Percentiles rank a stretch among this genome's conserved stretches.
These are phyloP conservation scores for Cyprinodon tularosa DNA, from an alignment of 2,113 vertebrate genomes.

Conservation along the genomic window DNA sequence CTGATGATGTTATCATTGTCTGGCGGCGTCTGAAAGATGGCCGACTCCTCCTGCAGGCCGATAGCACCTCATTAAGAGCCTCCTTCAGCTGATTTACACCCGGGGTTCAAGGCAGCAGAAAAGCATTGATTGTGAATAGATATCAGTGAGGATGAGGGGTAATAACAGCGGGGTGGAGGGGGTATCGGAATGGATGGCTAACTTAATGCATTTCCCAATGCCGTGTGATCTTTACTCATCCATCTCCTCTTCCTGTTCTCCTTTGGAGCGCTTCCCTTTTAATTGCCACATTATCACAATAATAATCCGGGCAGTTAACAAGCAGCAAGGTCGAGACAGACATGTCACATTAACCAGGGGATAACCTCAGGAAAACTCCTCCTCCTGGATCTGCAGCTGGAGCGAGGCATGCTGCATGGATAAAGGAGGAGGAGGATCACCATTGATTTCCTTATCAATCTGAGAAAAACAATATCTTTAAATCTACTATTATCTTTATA, in stretches of 20 bases:
- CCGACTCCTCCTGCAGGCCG: conserved; percentile 47
- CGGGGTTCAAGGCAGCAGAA: conserved; percentile 48
- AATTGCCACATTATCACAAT: conserved; percentile 83
- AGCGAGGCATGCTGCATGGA: conserved; percentile 57
- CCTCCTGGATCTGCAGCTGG: neutral
- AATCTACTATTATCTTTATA: conserved; percentile 20
- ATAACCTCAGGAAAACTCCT: conserved; percentile 70
- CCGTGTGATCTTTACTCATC: conserved; percentile 71
- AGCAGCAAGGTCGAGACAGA: conserved; percentile 79
- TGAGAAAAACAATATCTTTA: conserved; percentile 66
- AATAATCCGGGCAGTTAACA: conserved; percentile 80
- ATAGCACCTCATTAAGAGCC: conserved; percentile 59
- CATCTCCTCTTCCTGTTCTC: conserved; percentile 64
- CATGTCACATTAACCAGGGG: conserved; percentile 82
- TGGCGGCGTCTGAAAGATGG: conserved; percentile 19
- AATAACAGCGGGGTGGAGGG: conserved; percentile 48
- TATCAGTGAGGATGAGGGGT: conserved; percentile 68
- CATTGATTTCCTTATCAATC: conserved; percentile 72
- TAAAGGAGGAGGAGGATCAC: conserved; percentile 6
- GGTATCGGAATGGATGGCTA: conserved; percentile 64
- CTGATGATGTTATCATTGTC: neutral
- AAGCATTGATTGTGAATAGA: conserved; percentile 70
- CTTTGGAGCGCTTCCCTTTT: conserved; percentile 72
- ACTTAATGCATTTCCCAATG: conserved; percentile 72
- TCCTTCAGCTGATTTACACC: conserved; percentile 55